These are phyloP conservation scores for Gymnocephalus cernua DNA, from an alignment of 2,113 vertebrate species.

Conservation along the genomic window DNA sequence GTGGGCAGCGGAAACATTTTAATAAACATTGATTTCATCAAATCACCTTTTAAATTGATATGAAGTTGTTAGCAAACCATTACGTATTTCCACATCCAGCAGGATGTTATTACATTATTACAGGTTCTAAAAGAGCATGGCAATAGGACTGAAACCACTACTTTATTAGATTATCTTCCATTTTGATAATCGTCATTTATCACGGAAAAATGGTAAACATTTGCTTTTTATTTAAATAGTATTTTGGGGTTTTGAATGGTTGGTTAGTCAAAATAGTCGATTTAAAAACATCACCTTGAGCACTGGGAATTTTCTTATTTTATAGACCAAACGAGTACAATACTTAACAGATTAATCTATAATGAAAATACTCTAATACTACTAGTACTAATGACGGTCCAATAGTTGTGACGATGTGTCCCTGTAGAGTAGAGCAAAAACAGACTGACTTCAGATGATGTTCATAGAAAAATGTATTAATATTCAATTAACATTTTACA, in stretches of 20 bases:
- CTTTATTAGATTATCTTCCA: not conserved
- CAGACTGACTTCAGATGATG: not conserved
- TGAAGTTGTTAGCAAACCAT: not conserved
- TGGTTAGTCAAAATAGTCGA: not conserved
- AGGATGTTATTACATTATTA: not conserved
- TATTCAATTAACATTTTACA: slow-evolving; percentile 63
- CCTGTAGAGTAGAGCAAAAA: not conserved
- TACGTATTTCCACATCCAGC: too few species aligned
- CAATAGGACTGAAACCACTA: not conserved
- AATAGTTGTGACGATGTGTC: not conserved
- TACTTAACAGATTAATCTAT: not conserved
- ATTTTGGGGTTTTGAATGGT: too few species aligned
- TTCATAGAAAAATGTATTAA: slow-evolving; percentile 52
- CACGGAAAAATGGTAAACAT: too few species aligned
- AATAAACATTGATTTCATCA: not conserved
- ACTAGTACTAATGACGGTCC: too few species aligned
- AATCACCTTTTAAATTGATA: not conserved
- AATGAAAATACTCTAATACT: too few species aligned
- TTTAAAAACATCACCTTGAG: not conserved
- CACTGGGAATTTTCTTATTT: not conserved
- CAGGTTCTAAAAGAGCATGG: too few species aligned
- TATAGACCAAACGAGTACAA: not conserved
- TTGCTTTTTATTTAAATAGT: too few species aligned
- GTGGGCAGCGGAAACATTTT: not conserved
- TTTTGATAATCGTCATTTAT: too few species aligned